phyloP scores from a whole-genome alignment of 30 jellyfish, hydroid and myxozoan species.

The Nemopilema nomurai region DNA sequence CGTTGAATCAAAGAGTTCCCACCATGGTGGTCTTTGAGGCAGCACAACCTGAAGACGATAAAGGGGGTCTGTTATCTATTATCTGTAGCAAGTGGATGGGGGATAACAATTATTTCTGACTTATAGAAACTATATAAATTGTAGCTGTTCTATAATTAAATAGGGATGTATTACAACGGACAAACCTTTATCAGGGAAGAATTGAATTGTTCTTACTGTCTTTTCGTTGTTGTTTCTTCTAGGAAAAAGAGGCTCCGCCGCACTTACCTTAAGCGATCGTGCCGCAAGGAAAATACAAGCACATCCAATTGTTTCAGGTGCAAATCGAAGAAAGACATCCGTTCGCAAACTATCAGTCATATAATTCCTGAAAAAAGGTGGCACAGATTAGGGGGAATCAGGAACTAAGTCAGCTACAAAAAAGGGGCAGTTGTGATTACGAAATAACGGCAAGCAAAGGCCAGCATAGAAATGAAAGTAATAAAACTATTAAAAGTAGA shows the following conservation, averaged over 20 bases:
- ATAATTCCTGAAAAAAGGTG: slow-evolving; percentile 79
- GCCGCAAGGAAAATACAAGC: slow-evolving; percentile 98
- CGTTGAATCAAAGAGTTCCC: slow-evolving; percentile 88
- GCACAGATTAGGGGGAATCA: neutral
- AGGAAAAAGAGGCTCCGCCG: neutral
- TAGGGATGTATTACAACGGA: no score
- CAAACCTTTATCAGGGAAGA: no score
- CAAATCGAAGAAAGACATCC: slow-evolving; percentile 84
- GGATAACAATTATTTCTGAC: no score
- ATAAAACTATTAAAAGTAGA: neutral
- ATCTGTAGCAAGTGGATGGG: no score
- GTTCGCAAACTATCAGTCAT: slow-evolving; percentile 97
- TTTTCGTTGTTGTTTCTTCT: no score
- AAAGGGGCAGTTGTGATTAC: no score
- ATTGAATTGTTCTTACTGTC: no score
- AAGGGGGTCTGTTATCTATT: neutral
- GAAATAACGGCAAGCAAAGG: no score
- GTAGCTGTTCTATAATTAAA: no score
- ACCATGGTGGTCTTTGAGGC: slow-evolving; percentile 96
- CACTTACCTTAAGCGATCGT: slow-evolving; percentile 67
- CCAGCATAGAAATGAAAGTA: neutral
- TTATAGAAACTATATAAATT: no score
- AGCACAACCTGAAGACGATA: slow-evolving; percentile 59
- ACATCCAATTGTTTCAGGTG: slow-evolving; percentile 96
- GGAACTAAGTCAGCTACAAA: no score